Conservation (phyloP, 2,113 vertebrate genomes). For the Burhinus bistriatus region DNA sequence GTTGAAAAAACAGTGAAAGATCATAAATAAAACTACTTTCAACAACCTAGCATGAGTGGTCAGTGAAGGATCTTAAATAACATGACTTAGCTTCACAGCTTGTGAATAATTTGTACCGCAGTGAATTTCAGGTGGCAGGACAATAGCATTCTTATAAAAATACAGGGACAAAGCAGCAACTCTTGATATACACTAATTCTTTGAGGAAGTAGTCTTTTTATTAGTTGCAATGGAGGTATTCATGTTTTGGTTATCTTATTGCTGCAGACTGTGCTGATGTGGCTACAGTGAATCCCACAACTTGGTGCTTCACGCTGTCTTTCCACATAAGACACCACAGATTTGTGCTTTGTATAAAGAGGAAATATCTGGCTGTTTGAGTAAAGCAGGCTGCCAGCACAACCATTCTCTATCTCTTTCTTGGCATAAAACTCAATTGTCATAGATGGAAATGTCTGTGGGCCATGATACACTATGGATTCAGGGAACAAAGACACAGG, state of each 20-base stretch:
- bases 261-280: neutral
- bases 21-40: slow-evolving; percentile 16
- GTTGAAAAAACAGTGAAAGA: neutral
- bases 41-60: neutral
- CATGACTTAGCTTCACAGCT: neutral
- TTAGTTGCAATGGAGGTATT: neutral
- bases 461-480: neutral
- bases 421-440: neutral
- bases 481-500: neutral
- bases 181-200: neutral
- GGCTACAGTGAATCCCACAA: neutral
- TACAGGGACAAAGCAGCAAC: neutral
- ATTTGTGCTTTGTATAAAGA: neutral
- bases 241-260: neutral
- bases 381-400: neutral
- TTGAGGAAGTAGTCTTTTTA: neutral
- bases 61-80: neutral
- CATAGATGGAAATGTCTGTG: neutral
- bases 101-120: neutral
- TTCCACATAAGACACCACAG: neutral
- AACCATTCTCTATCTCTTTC: neutral
- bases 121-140: neutral
- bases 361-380: neutral
- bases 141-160: neutral
- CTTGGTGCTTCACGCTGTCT: neutral